These are phyloP conservation scores for Caenorhabditis elegans DNA, from an alignment of 1,140 invertebrate species.

Conservation along the genomic window WBcel235 BX284602.5:7038501-7039000, in stretches of 20 bases:
- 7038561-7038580: constrained; percentile 85
- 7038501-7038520: constrained; percentile 41
- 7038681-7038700: constrained; percentile 90
- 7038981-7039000: constrained; percentile 98
- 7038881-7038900: constrained; percentile 88
- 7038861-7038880: constrained; percentile 92
- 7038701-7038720: constrained; percentile 99
- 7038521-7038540: constrained; percentile 69
- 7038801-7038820: constrained; percentile 96
- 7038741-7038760: constrained; percentile 91
- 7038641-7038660: constrained; percentile 97
- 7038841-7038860: constrained; percentile 94
- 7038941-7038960: constrained; percentile 71
- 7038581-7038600: constrained; percentile 71
- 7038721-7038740: constrained; percentile 93
- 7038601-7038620: not conserved
- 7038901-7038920: constrained; percentile 86
- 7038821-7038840: constrained; percentile 94
- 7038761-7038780: constrained; percentile 96
- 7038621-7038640: constrained; percentile 70
- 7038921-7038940: constrained; percentile 98
- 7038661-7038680: constrained; percentile 86
- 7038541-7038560: constrained; percentile 77
- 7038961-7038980: constrained; percentile 99
- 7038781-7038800: constrained; percentile 92